Evolutionary conservation across 2,113 vertebrate genomes (phyloP), one percentile per base, ranked within the genome.

Genomic region (Vombatus ursinus): DNA sequence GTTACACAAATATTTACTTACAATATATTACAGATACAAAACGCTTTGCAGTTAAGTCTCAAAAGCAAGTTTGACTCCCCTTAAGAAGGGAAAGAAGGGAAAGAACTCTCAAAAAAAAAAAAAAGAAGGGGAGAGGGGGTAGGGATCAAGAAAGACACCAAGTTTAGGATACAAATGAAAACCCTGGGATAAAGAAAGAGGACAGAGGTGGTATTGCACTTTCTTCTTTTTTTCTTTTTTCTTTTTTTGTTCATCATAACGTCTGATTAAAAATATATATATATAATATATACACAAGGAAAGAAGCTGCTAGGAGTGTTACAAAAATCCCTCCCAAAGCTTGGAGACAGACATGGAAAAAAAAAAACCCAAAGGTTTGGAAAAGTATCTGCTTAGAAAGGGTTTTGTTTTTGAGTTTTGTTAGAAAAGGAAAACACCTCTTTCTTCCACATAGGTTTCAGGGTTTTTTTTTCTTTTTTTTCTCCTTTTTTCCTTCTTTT

Each of bases 1-100:
- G 96, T 99, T 99, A 99, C 98, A 99, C 99, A 99, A 99, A 99
- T 98, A 99, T 98, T 98, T 99, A 99, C 99, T 99, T 99, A 99
- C 98, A 99, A 98, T 99, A 99, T 99, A 97, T 98, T 99, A 99
- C 99, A 99, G 98, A 97, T 99, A 99, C 98, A 99, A 99, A 99
- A 98, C 96, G 98, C 98, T 99, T 98, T 98, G 98, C 98, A 98
- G 97, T 89, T 98, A 98, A 98, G 97, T 98, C 98, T 98, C 99
- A 98, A 99, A 99, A 99, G 99, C 99, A 94, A 98, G 98, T 98
- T 98, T 98, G 98, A 98, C 98, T 98, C 98, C 98, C 98, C 98
- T 96, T 92, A 95, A 98, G 97, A 97, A 94, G 94, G 97, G 96
- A 93, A 95, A 98, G 97, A 97, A 94, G 94, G 97, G 96, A 93